Conservation (phyloP, 1,140 invertebrate species). For the Apis mellifera region Amel_HAv3.1 CM009942.2:10951001-10951500, state of each 20-base stretch:
- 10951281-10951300: too few relatives aligned
- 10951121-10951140: slow-evolving; percentile 4
- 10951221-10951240: too few relatives aligned
- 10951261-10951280: too few relatives aligned
- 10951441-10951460: background rate
- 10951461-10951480: slow-evolving; percentile 47
- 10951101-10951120: slow-evolving; percentile 31
- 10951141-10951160: slow-evolving; percentile 16
- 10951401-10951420: slow-evolving; percentile 36
- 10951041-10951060: slow-evolving; percentile 22
- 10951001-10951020: slow-evolving; percentile 32
- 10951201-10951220: background rate
- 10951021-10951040: background rate
- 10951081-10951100: slow-evolving; percentile 29
- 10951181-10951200: background rate
- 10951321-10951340: too few relatives aligned
- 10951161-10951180: background rate
- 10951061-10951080: slow-evolving; percentile 34
- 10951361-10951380: background rate
- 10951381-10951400: slow-evolving; percentile 1
- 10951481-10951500: slow-evolving; percentile 7
- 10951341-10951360: background rate
- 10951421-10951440: background rate
- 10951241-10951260: too few relatives aligned
- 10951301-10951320: too few relatives aligned